Conservation (phyloP, 2,113 vertebrate genomes). For the Saccopteryx bilineata region DNA sequence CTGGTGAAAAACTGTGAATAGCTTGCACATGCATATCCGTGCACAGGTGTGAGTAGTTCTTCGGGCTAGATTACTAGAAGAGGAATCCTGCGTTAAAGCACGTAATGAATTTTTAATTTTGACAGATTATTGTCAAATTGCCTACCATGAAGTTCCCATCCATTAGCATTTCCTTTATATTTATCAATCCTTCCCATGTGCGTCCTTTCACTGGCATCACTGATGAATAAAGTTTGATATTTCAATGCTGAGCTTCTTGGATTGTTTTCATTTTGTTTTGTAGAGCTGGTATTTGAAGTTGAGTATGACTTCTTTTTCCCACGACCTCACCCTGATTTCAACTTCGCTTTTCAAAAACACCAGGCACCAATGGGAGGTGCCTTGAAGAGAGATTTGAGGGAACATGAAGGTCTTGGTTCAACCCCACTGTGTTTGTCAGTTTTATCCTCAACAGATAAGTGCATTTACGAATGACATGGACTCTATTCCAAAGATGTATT, state of each 20-base stretch:
- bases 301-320: background rate
- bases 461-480: background rate
- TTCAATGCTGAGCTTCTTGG: background rate
- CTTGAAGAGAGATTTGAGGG: background rate
- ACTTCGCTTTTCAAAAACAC: background rate
- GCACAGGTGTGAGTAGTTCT: background rate
- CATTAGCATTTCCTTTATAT: background rate
- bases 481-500: constrained; percentile 24
- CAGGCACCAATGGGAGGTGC: background rate
- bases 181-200: background rate
- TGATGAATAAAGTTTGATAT: background rate
- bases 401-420: background rate
- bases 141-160: background rate
- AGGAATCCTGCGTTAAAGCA: background rate
- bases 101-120: constrained; percentile 17
- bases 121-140: background rate
- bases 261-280: background rate
- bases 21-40: background rate
- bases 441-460: constrained; percentile 35
- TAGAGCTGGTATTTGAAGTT: background rate
- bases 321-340: background rate
- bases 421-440: background rate
- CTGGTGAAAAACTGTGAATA: background rate
- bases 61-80: background rate
- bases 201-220: background rate